A percentile compares a stretch with the other conserved stretches of the same genome.
These are phyloP conservation scores for Alces alces DNA, from an alignment of 2,113 vertebrate genomes.

Conservation along the genomic window DNA sequence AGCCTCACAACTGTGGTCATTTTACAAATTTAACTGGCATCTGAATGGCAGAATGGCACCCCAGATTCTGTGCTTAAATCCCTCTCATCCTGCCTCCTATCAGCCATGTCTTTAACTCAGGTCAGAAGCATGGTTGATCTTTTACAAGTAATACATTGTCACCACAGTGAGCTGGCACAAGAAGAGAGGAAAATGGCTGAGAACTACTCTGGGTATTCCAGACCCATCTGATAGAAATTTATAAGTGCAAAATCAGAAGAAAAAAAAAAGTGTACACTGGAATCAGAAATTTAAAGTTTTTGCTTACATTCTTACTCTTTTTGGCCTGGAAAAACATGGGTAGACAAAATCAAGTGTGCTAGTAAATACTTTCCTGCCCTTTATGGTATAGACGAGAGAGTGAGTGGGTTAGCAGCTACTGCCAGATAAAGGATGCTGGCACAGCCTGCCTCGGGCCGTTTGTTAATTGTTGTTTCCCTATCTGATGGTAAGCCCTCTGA, in stretches of 20 bases:
- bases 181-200: background rate
- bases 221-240: background rate
- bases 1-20: background rate
- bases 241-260: background rate
- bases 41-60: background rate
- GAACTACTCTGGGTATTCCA: background rate
- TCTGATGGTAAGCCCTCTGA: background rate
- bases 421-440: background rate
- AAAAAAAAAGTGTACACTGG: background rate
- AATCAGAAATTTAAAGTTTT: background rate
- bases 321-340: background rate
- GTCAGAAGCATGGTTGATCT: background rate
- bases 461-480: background rate
- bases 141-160: background rate
- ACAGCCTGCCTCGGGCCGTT: background rate
- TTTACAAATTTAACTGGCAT: no score
- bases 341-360: background rate
- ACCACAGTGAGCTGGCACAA: background rate
- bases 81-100: background rate
- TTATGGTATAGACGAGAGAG: background rate
- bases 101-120: background rate
- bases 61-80: background rate
- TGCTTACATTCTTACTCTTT: background rate
- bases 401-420: accelerated
- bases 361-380: background rate